Evolutionary conservation across 2,797 vertebrate genomes (phyloP).

Genomic region (Meda fulgida): DNA sequence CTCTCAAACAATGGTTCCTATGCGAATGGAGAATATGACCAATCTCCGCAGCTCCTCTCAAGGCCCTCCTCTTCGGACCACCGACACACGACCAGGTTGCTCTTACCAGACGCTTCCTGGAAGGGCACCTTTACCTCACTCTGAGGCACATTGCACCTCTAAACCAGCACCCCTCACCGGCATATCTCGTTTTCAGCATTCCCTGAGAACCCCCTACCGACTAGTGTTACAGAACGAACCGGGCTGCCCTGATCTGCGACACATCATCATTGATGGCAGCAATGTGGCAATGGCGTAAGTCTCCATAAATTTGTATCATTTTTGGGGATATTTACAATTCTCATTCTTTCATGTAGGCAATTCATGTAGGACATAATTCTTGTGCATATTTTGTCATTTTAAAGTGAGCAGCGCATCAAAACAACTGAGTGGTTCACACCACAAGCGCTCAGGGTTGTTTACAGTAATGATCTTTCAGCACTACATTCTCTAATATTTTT

Average conservation of each 20-base stretch:
- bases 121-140: constrained; percentile 61
- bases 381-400: too few relatives aligned
- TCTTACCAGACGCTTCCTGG: constrained; percentile 75
- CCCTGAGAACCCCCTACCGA: constrained; percentile 86
- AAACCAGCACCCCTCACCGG: constrained; percentile 81
- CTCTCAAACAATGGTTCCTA: constrained; percentile 70
- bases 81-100: constrained; percentile 70
- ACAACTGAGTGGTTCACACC: background rate
- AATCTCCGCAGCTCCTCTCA: constrained; percentile 79
- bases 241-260: constrained; percentile 82
- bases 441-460: background rate
- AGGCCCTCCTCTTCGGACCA: constrained; percentile 70
- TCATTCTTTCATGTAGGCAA: background rate
- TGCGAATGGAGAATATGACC: constrained; percentile 80
- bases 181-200: constrained; percentile 89
- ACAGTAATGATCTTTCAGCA: background rate
- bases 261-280: constrained; percentile 96
- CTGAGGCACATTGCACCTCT: constrained; percentile 59
- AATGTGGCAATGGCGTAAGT: constrained; percentile 98
- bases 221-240: constrained; percentile 91
- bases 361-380: background rate
- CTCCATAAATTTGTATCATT: background rate
- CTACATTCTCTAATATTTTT: background rate
- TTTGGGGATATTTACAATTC: background rate
- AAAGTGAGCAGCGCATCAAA: background rate